Base-by-base conservation (phyloP, 2,113 vertebrate genomes). In the Hyla sarda region DNA sequence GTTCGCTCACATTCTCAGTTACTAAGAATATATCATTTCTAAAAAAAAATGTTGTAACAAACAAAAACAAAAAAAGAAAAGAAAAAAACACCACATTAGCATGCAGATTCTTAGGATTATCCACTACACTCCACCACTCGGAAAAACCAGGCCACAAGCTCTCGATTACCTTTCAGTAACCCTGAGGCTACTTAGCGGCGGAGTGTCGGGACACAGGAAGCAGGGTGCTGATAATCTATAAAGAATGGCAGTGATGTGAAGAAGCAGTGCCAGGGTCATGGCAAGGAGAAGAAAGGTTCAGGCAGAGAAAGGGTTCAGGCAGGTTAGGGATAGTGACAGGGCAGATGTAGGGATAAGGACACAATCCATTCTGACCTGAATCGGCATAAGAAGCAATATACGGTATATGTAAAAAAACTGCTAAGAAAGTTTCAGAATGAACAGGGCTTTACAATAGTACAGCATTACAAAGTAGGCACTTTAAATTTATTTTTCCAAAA, bases 391-490 rank as follows among this genome's bases (percentile, higher is more conserved):
- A 87, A 88, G 86, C 85, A 0, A 88, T 83, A 87, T 17, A n/a
- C n/a, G n/a, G n/a, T n/a, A 88, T 83, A 87, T 89, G 79, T 89
- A 91, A 84, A 89, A 74, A 90, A 91, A 90, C 78, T 34, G 65
- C 83, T 88, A 13, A 25, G 65, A 87, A 87, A 89, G 89, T 84
- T 90, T 90, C 86, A 91, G 89, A 91, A 87, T 0, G 0, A 90
- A 92, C 94, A 93, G 95, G 95, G 93, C 93, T 96, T 95, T 92
- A 94, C 94, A 93, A 91, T 91, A 88, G 92, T 91, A 92, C 88
- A 89, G 90, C 91, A 88, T 85, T 85, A 85, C 37, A 90, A 93
- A 89, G 82, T 92, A 96, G 96, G 96, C 96, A 97, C 95, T 96
- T 95, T 75, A 82, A 79, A 83, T 89, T 86, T 72, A 41, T 23